Base-by-base conservation (phyloP, 1,140 invertebrate species). In the Adelges cooleyi region DNA sequence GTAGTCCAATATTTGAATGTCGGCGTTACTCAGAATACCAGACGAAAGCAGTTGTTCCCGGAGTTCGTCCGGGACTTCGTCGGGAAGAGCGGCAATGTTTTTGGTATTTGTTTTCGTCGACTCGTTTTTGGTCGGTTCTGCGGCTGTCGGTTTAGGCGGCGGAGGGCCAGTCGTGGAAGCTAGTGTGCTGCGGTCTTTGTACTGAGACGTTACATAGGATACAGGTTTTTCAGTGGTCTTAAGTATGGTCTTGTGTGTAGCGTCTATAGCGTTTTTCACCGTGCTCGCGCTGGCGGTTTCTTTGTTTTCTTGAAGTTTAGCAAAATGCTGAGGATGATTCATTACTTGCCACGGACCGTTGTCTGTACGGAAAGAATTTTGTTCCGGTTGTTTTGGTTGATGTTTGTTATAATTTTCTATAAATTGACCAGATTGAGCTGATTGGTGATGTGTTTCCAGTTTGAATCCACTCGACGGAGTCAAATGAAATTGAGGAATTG, bases 1-100 rank as follows among this genome's bases (percentile, higher is more conserved):
- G 68, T 89, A 90, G 74, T 90, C 86, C 33, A 90, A 75, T 23
- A 91, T 82, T 67, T 89, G 89, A 62, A 91, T 90, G 70, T 91
- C 86, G 23, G 89, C 88, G 71, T 91, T 89, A 68, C 86, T 85
- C 42, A 91, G 76, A 68, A 92, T 90, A 40, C 89, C 89, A 0
- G 87, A 90, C 44, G 85, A 85, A n/a, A 91, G 71, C 0, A 91
- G 76, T 71, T 91, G 88, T 72, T 90, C 80, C 50, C 87, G 80
- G 36, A 92, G 79, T 73, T 91, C 88, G 62, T 90, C 87, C 1
- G 89, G 89, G 8, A 92, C 87, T 77, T 92, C 89, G 72, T 89
- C 87, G 9, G 89, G 89, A 22, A 92, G 75, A 72, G 86, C 78
- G 0, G 78, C 77, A 0, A 80, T 70, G 71, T 80, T 72, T 44